These are phyloP conservation scores for Heterodera schachtii DNA, from an alignment of 1,140 invertebrate species.

Conservation along the genomic window DNA sequence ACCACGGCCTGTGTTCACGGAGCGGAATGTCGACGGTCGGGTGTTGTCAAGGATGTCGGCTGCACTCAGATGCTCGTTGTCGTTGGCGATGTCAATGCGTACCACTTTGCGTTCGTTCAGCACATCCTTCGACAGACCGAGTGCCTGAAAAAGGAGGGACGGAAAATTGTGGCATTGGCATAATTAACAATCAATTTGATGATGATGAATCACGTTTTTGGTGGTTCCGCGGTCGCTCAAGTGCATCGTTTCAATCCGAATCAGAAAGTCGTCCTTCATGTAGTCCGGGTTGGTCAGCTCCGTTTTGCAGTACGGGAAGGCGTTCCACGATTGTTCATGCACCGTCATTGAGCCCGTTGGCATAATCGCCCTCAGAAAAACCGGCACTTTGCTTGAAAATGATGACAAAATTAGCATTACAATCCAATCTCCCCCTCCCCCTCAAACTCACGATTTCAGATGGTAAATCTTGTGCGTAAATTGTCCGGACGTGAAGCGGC, in stretches of 20 bases:
- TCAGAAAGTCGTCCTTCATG: constrained; percentile 97
- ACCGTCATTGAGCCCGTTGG: constrained; percentile 95
- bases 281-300: constrained; percentile 84
- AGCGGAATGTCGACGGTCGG: too few relatives aligned
- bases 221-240: constrained; percentile 80
- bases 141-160: not conserved
- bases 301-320: constrained; percentile 98
- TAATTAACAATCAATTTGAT: not conserved
- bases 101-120: constrained; percentile 59
- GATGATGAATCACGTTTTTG: constrained; percentile 72
- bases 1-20: too few relatives aligned
- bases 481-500: constrained; percentile 88
- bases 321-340: constrained; percentile 99
- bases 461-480: constrained; percentile 99
- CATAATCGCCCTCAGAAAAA: constrained; percentile 80
- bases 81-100: constrained; percentile 62
- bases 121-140: constrained; percentile 37
- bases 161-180: not conserved
- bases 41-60: constrained; percentile 72
- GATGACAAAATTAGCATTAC: too few relatives aligned
- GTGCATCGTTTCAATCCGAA: constrained; percentile 95
- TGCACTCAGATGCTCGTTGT: constrained; percentile 49
- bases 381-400: constrained; percentile 68
- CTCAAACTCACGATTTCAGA: constrained; percentile 75
- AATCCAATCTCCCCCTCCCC: too few relatives aligned